Evolutionary conservation across 2,113 vertebrate genomes (phyloP), one percentile per base, ranked within the genome.

Genomic region (Callopanchax toddi): DNA sequence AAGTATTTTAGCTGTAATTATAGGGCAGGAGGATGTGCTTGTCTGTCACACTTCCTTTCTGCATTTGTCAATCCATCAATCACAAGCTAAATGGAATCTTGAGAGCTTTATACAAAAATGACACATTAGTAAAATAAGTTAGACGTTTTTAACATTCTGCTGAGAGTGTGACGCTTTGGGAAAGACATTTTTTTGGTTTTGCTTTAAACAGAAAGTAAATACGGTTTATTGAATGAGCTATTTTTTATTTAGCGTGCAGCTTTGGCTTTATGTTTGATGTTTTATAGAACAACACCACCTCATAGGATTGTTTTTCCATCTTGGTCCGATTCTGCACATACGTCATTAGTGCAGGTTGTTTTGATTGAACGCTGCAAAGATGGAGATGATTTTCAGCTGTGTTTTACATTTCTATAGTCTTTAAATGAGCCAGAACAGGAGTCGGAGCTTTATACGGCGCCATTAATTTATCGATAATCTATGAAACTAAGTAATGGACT

Each of bases 401-500:
- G 44, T 51, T 69, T 48, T 60, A 40, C 56, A 45, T 61, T 74
- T 65, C 54, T 69, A 52, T 60, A 46, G 71, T 67, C 45, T 50
- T 48, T 74, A 65, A 86, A 83, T 64, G 72, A 81, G 50, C 34
- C 34, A 65, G 60, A 70, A 52, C 59, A 53, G 45, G 51, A 66
- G 64, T 60, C 1, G 11, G 46, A 6, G 10, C 55, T 77, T 70
- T 55, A 67, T 72, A 49, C 25, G 26, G 60, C 57, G 58, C 60
- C 76, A 82, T 87, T 88, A 83, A 85, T 86, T 86, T 51, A 85
- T 82, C 77, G 61, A 76, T 87, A 76, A 90, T 88, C 84, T 78
- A 82, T 89, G 89, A 89, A 87, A 70, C 74, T 64, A 86, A 84
- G 83, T 88, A 88, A 91, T 86, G 85, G 84, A 87, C 78, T 65